Evolutionary conservation across 2,888 invertebrate genomes (phyloP).

Genomic region (Fragum sueziense): DNA sequence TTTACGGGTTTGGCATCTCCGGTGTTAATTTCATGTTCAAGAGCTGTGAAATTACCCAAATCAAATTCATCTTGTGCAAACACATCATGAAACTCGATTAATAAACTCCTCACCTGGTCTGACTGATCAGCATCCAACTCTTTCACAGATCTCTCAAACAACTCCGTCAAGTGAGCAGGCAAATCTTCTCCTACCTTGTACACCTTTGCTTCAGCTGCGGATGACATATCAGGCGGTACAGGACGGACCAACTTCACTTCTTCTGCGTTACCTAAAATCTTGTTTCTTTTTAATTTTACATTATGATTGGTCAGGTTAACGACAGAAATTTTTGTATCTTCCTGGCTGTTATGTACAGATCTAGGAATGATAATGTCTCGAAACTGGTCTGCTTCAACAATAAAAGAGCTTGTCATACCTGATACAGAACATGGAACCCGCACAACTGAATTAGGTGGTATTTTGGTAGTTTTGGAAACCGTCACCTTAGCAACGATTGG

Average conservation of each 20-base stretch:
- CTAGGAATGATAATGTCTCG: neutral
- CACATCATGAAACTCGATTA: no score
- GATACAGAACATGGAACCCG: neutral
- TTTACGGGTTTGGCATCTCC: conserved; percentile 6
- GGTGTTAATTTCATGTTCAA: conserved; percentile 1
- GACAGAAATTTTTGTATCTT: neutral
- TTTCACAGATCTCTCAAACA: conserved; percentile 5
- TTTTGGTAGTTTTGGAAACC: neutral
- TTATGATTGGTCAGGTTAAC: conserved; percentile 11
- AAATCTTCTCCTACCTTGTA: neutral
- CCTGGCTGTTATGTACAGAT: neutral
- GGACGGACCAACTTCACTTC: neutral
- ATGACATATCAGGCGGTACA: neutral
- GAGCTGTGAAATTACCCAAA: conserved; percentile 3
- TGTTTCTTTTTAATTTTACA: neutral
- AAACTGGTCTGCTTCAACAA: neutral
- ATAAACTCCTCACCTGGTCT: no score
- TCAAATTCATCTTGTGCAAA: conserved; percentile 22
- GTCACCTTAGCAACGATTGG: no score
- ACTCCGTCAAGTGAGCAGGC: conserved; percentile 31
- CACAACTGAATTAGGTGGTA: conserved; percentile 23
- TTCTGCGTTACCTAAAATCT: neutral
- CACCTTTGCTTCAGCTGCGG: neutral
- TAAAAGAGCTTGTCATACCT: neutral
- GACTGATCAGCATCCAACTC: no score